A percentile compares a stretch with the other conserved stretches of the same genome.
Evolutionary conservation across 2,888 invertebrate genomes (phyloP).

Genomic region (Acrobasis suavella): DNA sequence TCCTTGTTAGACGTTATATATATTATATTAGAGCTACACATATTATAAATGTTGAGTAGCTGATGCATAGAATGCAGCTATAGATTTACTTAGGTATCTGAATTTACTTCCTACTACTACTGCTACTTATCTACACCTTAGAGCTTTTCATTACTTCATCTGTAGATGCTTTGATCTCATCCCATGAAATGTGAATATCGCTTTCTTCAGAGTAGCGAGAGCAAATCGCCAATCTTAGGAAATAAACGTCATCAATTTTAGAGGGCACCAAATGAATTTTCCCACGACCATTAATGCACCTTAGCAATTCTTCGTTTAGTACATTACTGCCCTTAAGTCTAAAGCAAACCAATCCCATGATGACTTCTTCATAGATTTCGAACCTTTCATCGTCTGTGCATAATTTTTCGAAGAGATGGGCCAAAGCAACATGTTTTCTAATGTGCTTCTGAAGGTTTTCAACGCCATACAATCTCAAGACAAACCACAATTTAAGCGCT

Average conservation of each 20-base stretch:
- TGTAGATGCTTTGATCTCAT: conserved; percentile 89
- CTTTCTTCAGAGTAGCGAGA: conserved; percentile 90
- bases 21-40: too few species aligned
- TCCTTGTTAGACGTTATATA: too few species aligned
- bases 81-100: background rate
- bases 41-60: too few species aligned
- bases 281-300: conserved; percentile 93
- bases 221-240: conserved; percentile 94
- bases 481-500: conserved; percentile 97
- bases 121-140: too few species aligned
- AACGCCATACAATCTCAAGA: conserved; percentile 93
- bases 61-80: background rate
- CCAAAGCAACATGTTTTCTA: conserved; percentile 91
- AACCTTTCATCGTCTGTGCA: conserved; percentile 91
- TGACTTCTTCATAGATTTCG: conserved; percentile 93
- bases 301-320: conserved; percentile 89
- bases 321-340: conserved; percentile 93
- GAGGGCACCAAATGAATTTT: conserved; percentile 96
- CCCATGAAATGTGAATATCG: conserved; percentile 94
- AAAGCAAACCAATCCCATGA: conserved; percentile 98
- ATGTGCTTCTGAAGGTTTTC: conserved; percentile 94
- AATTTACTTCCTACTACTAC: too few species aligned
- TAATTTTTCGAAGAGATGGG: conserved; percentile 92
- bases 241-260: conserved; percentile 91
- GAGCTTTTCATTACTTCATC: conserved; percentile 82